Conservation (phyloP, 1,140 invertebrate genomes). For the Panonychus citri region DNA sequence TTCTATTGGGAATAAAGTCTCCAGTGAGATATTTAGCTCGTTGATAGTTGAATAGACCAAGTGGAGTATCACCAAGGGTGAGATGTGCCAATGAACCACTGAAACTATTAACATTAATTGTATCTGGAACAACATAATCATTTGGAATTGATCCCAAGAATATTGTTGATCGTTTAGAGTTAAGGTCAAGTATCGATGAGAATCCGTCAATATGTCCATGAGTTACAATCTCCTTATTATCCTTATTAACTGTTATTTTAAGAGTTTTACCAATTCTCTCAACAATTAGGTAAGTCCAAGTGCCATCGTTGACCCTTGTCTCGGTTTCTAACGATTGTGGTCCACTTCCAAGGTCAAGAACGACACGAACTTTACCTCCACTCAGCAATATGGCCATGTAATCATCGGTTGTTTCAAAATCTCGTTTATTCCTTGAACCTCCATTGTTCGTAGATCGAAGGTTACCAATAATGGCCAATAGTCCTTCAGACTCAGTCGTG, state of each 20-base stretch:
- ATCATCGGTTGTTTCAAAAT: slow-evolving; percentile 29
- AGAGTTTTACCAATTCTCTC: slow-evolving; percentile 56
- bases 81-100: slow-evolving; percentile 74
- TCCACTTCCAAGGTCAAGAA: slow-evolving; percentile 67
- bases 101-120: slow-evolving; percentile 45
- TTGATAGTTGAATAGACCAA: slow-evolving; percentile 80
- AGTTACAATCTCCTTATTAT: slow-evolving; percentile 31
- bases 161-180: slow-evolving; percentile 55
- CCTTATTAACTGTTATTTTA: slow-evolving; percentile 42
- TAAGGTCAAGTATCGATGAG: slow-evolving; percentile 60
- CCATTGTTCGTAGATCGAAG: slow-evolving; percentile 25
- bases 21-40: slow-evolving; percentile 45
- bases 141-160: slow-evolving; percentile 67
- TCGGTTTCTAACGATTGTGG: slow-evolving; percentile 38
- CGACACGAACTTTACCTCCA: slow-evolving; percentile 59
- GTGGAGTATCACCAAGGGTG: slow-evolving; percentile 55
- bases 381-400: slow-evolving; percentile 77
- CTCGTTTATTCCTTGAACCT: slow-evolving; percentile 32
- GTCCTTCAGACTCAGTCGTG: slow-evolving; percentile 50
- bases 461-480: slow-evolving; percentile 73
- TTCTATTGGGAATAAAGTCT: slow-evolving; percentile 37
- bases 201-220: slow-evolving; percentile 37
- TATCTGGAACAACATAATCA: slow-evolving; percentile 30
- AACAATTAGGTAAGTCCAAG: slow-evolving; percentile 70
- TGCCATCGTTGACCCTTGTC: slow-evolving; percentile 40